These are phyloP conservation scores for Amazonetta brasiliensis DNA, from an alignment of 2,797 vertebrate species.

Conservation along the genomic window DNA sequence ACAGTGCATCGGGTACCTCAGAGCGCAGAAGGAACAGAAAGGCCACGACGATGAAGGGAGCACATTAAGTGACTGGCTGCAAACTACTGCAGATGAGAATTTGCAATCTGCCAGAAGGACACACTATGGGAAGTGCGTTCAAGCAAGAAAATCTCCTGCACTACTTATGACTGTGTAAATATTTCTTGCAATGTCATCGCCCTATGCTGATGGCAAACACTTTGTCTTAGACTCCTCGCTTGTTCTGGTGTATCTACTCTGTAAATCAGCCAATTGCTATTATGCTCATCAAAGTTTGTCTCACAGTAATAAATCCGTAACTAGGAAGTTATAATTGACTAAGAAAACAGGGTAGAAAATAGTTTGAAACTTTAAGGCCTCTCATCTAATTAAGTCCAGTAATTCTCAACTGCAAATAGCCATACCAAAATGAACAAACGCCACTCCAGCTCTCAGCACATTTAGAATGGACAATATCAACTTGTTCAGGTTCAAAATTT, in stretches of 20 bases:
- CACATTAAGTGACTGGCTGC: neutral
- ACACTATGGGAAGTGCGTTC: neutral
- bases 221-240: conserved; percentile 10
- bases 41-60: conserved; percentile 14
- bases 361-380: neutral
- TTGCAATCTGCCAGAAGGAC: neutral
- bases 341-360: neutral
- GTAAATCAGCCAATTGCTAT: neutral
- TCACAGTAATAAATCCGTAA: neutral
- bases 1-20: neutral
- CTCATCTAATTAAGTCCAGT: conserved; percentile 8
- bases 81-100: conserved; percentile 37
- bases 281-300: neutral
- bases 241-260: neutral
- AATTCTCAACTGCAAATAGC: conserved; percentile 66
- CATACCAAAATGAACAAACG: conserved; percentile 65
- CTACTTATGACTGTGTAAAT: neutral
- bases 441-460: conserved; percentile 72
- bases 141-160: neutral
- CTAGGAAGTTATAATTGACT: neutral
- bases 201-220: neutral
- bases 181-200: neutral
- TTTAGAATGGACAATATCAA: conserved; percentile 66
- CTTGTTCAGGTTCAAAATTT: conserved; percentile 59
- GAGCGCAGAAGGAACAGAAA: conserved; percentile 8